Evolutionary conservation across 2,888 invertebrate species (phyloP), one percentile per base, ranked within the genome.

Genomic region (Mayetiola destructor): DNA sequence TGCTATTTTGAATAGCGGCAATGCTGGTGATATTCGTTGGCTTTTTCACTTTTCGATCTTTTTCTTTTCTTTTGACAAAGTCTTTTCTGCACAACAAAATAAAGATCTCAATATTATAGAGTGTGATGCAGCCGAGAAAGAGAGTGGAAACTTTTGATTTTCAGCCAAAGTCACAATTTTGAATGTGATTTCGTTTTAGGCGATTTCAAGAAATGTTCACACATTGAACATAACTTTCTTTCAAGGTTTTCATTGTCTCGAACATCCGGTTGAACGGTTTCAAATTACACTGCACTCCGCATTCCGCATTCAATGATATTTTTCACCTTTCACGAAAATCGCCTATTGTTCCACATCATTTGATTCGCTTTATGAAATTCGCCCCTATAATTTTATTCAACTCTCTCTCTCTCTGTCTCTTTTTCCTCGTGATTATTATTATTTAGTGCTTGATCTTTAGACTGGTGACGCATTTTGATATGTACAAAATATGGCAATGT

Each of bases 221-320:
- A 48, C 48, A 48, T 48, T 27, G 48, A 23, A 48, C n/a, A n/a
- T n/a, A n/a, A n/a, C n/a, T 48, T 48, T 48, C 27, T 23, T 10
- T 48, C 27, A 4, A 2, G 16, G n/a, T 6, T 1, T 21, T 18
- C 48, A 48, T 48, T 48, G 48, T 48, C 27, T 48, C 48, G 27
- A 48, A 54, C 54, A 54, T 54, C 54, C 54, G 54, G 54, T 54
- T 54, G 35, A 54, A 54, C 32, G 54, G 54, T 54, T 54, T 54
- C 54, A 54, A 54, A 54, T 54, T 54, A 32, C 54, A 54, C 21
- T 20, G 20, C 35, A 53, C 53, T 2, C n/a, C 16, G 48, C 48
- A n/a, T n/a, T n/a, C n/a, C n/a, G n/a, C n/a, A n/a, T 27, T n/a
- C 27, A 16, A 27, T 48, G 3, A n/a, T 48, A 48, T 48, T 48